These are phyloP conservation scores for Hypsopygia costalis DNA, from an alignment of 2,888 invertebrate species.

Conservation along the genomic window DNA sequence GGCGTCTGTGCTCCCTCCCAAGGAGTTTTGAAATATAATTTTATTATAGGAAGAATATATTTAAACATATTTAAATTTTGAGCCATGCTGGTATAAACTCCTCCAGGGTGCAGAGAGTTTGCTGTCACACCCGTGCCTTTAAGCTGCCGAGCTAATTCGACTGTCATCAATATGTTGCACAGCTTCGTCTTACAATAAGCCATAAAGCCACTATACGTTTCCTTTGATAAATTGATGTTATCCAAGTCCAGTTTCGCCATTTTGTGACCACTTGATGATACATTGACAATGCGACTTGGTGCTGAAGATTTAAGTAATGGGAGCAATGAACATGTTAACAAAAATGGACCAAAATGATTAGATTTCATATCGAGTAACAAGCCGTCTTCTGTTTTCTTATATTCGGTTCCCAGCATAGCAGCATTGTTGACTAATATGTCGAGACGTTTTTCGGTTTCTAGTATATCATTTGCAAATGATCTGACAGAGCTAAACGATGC, in stretches of 20 bases:
- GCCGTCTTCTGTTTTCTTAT: slow-evolving; percentile 70
- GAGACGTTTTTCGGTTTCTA: slow-evolving; percentile 68
- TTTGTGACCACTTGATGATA: slow-evolving; percentile 27
- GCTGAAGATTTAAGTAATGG: slow-evolving; percentile 40
- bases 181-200: slow-evolving; percentile 54
- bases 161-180: slow-evolving; percentile 79
- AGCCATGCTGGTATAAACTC: slow-evolving; percentile 78
- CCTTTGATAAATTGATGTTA: slow-evolving; percentile 21
- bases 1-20: slow-evolving; percentile 18
- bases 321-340: slow-evolving; percentile 80
- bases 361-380: slow-evolving; percentile 78
- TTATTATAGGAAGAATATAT: not conserved
- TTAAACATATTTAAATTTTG: too few relatives aligned
- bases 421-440: slow-evolving; percentile 84
- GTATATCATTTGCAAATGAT: slow-evolving; percentile 80
- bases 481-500: slow-evolving; percentile 77
- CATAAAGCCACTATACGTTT: slow-evolving; percentile 70
- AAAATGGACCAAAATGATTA: slow-evolving; percentile 81
- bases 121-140: slow-evolving; percentile 85
- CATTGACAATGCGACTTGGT: slow-evolving; percentile 36
- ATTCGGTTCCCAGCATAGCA: slow-evolving; percentile 49
- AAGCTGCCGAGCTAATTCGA: slow-evolving; percentile 84
- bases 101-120: slow-evolving; percentile 89
- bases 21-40: not conserved
- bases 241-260: slow-evolving; percentile 24